Evolutionary conservation across 2,113 vertebrate genomes (phyloP).

Genomic region (Bubo bubo): DNA sequence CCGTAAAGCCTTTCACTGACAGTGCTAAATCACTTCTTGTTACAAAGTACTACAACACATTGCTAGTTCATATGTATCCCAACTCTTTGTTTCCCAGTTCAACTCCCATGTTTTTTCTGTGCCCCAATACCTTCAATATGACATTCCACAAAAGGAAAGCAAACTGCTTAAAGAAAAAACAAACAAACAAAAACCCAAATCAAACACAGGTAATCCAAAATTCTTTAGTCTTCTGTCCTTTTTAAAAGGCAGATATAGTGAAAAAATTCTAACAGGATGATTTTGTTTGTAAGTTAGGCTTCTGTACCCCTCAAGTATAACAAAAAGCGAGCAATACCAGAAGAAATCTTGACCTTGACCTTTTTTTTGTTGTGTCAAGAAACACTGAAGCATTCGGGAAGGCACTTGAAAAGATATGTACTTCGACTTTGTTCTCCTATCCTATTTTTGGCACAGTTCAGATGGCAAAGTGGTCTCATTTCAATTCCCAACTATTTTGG

Average conservation of each 20-base stretch:
- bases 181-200: neutral
- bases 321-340: neutral
- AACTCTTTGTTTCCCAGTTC: neutral
- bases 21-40: neutral
- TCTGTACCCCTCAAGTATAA: neutral
- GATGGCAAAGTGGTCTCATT: neutral
- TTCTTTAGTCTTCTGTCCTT: neutral
- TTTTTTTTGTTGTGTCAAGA: neutral
- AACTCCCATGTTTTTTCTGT: neutral
- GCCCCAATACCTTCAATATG: neutral
- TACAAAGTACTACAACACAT: neutral
- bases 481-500: neutral
- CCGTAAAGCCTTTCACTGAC: neutral
- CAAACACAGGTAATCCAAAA: neutral
- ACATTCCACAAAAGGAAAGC: neutral
- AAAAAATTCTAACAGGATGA: neutral
- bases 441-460: neutral
- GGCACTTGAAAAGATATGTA: neutral
- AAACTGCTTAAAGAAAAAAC: neutral
- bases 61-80: neutral
- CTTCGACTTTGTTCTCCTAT: neutral
- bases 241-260: neutral
- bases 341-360: neutral
- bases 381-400: neutral
- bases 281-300: neutral